Base-by-base conservation (phyloP, 2,888 invertebrate genomes). In the Pristionchus exspectatus region DNA sequence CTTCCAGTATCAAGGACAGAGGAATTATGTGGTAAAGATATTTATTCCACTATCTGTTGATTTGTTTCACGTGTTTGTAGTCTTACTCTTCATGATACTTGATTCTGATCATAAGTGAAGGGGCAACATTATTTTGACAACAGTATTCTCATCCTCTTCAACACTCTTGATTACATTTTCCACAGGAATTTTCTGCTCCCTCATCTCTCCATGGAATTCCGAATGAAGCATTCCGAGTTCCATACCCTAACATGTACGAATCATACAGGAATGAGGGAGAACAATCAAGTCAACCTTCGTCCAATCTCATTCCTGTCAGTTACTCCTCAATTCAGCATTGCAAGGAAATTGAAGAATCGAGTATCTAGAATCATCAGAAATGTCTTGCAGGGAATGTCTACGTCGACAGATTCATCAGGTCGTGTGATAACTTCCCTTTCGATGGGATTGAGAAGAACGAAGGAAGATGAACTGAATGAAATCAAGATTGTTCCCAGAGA, bases 201-300 rank as follows among this genome's bases (percentile, higher is more conserved):
- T 87, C 87, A 44, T 50, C 87, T 27, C 66, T 87, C n/a, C 87
- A 69, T 69, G 87, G 87, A 38, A 88, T 88, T 88, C 87, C 87
- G 5, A 24, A n/a, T n/a, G 87, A 88, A 27, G 50, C 87, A 0
- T 88, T 88, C 38, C 72, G 87, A 27, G 87, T 88, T 56, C 87
- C 87, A 14, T 88, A 38, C 56, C 87, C 87, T 30, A 74, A 88
- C 54, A 88, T 88, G 87, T 88, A 88, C 27, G 87, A 88, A 24
- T 72, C 74, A 9, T 88, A 88, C 44, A 38, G 33, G 87, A 87
- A 50, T 16, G 87, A 88, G 3, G 33, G 7, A 9, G 81, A 81
- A 12, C 81, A 81, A n/a, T 27, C 14, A 24, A 81, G 44, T 44
- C 81, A 81, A 44, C n/a, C 63, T 24, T 63, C 56, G 24, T 24